phyloP scores from a whole-genome alignment of 2,113 vertebrate species.

The Neogobius melanostomus region DNA sequence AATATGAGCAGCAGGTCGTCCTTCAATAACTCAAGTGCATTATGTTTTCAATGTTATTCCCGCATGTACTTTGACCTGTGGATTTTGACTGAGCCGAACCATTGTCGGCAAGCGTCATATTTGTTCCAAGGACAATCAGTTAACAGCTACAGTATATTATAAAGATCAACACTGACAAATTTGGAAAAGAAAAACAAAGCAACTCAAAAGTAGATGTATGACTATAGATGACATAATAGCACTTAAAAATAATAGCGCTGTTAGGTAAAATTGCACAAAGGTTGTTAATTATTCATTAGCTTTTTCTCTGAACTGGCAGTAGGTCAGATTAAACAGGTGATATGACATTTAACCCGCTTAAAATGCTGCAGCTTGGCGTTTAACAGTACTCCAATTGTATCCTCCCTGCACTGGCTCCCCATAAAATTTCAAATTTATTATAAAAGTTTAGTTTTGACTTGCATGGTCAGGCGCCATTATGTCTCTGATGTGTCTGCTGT shows the following conservation, averaged over 20 bases:
- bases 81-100: slow-evolving; percentile 29
- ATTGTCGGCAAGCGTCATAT: slow-evolving; percentile 17
- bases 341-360: slow-evolving; percentile 2
- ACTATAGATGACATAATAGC: not conserved
- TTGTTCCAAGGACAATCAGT: not conserved
- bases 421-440: too few species aligned
- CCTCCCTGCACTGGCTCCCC: too few species aligned
- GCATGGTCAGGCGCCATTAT: too few species aligned
- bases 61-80: not conserved
- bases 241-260: not conserved
- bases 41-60: not conserved
- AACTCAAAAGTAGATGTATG: too few species aligned
- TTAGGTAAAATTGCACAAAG: not conserved
- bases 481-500: too few species aligned
- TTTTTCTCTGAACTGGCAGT: slow-evolving; percentile 3
- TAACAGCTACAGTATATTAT: too few species aligned
- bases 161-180: too few species aligned
- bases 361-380: too few species aligned
- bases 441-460: too few species aligned
- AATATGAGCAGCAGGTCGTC: not conserved
- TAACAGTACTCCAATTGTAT: too few species aligned
- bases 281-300: not conserved
- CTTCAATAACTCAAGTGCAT: not conserved
- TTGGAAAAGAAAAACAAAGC: too few species aligned
- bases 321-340: not conserved